Evolutionary conservation across 1,140 invertebrate species (phyloP).

Genomic region (Acromyrmex charruanus): DNA sequence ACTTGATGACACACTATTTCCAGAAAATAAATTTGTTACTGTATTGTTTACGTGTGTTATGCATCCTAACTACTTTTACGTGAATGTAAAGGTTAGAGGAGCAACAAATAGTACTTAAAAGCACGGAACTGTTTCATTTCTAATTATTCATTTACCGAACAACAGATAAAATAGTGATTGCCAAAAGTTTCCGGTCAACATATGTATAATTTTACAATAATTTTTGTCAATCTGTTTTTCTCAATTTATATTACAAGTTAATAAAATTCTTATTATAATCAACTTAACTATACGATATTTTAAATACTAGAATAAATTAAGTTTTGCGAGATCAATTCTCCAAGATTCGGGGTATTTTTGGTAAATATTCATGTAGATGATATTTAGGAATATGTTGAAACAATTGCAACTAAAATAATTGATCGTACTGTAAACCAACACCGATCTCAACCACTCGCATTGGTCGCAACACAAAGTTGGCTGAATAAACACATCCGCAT

Average conservation of each 20-base stretch:
- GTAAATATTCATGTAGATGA: background rate
- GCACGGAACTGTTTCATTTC: background rate
- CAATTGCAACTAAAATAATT: constrained; percentile 22
- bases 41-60: background rate
- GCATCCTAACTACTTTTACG: no score
- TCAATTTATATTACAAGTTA: no score
- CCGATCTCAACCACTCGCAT: constrained; percentile 36
- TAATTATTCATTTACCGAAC: background rate
- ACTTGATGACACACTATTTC: constrained; percentile 33
- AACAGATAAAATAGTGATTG: background rate
- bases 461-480: constrained; percentile 32
- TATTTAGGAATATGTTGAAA: background rate
- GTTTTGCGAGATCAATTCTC: background rate
- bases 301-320: background rate
- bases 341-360: background rate
- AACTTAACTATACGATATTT: no score
- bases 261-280: no score
- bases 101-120: background rate
- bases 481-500: constrained; percentile 53
- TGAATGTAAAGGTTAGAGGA: background rate
- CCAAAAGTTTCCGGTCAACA: no score
- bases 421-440: constrained; percentile 29
- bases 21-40: constrained; percentile 14
- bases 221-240: no score
- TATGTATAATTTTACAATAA: no score